Conservation (phyloP, 2,888 invertebrate species). For the Brachyopa scutellaris region DNA sequence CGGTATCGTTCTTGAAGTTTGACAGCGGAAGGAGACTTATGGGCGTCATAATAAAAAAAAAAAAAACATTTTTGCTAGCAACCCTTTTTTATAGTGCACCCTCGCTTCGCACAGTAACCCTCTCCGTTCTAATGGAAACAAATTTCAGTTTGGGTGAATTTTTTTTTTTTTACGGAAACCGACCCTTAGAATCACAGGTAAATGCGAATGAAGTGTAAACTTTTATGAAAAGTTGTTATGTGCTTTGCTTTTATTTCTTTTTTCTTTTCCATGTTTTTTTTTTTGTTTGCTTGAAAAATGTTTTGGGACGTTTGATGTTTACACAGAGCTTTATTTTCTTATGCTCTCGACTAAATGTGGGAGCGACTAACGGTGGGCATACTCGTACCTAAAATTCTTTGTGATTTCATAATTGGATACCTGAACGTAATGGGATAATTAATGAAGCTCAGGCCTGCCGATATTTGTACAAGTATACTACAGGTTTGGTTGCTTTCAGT, state of each 20-base stretch:
- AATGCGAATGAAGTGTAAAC: constrained; percentile 49
- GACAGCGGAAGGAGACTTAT: constrained; percentile 59
- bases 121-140: constrained; percentile 42
- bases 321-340: constrained; percentile 32
- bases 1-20: constrained; percentile 50
- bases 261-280: constrained; percentile 41
- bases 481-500: neutral
- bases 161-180: neutral
- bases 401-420: constrained; percentile 65
- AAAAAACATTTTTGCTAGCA: constrained; percentile 7
- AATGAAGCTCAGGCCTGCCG: constrained; percentile 21
- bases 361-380: too few relatives aligned
- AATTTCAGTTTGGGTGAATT: constrained; percentile 38
- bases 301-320: constrained; percentile 37
- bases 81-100: neutral
- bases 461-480: constrained; percentile 5
- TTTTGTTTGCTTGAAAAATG: constrained; percentile 28
- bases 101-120: neutral
- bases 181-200: too few relatives aligned
- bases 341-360: neutral
- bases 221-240: constrained; percentile 62
- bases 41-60: constrained; percentile 51
- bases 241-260: constrained; percentile 37
- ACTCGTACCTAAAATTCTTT: constrained; percentile 30
- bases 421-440: constrained; percentile 66